Percentiles rank a stretch among this genome's conserved stretches.
These are phyloP conservation scores for Apaloderma vittatum DNA, from an alignment of 2,113 vertebrate species.

Conservation along the genomic window DNA sequence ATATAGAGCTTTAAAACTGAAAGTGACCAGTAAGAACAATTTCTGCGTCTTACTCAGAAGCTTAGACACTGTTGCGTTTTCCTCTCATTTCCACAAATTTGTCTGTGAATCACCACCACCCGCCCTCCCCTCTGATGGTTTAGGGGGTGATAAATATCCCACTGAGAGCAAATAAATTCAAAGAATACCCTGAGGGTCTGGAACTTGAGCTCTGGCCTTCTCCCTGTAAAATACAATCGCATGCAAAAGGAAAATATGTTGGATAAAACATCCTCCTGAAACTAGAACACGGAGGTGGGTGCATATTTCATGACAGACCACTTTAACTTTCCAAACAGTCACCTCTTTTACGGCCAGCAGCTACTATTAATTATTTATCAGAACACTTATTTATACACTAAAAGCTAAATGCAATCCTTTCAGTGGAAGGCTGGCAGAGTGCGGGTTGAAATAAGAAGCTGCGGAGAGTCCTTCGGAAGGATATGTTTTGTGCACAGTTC, in stretches of 20 bases:
- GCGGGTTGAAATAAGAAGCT: background rate
- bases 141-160: background rate
- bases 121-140: background rate
- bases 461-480: background rate
- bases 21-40: background rate
- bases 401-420: constrained; percentile 61
- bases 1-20: background rate
- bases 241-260: background rate
- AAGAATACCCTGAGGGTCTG: background rate
- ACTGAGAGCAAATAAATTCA: background rate
- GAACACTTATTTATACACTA: constrained; percentile 63
- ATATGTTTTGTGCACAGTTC: background rate
- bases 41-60: background rate
- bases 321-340: constrained; percentile 54
- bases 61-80: background rate
- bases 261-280: constrained; percentile 14
- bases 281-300: constrained; percentile 18
- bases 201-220: background rate
- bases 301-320: constrained; percentile 42
- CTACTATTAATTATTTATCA: constrained; percentile 63
- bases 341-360: constrained; percentile 48
- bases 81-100: background rate
- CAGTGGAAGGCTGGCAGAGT: constrained; percentile 16
- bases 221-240: background rate
- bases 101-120: background rate